These are phyloP conservation scores for Poliocrania exsul DNA, from an alignment of 2,797 vertebrate species.

Conservation along the genomic window DNA sequence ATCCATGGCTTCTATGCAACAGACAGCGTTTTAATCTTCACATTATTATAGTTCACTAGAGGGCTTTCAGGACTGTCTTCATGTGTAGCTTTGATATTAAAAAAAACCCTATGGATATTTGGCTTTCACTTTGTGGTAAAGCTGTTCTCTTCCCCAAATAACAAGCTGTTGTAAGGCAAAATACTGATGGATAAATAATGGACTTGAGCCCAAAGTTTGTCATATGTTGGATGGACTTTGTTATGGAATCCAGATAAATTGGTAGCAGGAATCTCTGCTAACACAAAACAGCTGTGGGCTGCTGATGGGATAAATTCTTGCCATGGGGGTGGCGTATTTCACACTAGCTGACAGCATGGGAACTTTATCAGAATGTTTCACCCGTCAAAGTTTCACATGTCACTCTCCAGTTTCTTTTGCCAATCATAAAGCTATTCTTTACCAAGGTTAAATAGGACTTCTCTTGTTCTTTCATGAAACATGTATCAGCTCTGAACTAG, in stretches of 20 bases:
- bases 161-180: neutral
- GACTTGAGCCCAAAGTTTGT: neutral
- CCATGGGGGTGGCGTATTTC: neutral
- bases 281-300: neutral
- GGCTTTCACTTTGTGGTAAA: neutral
- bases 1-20: neutral
- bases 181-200: neutral
- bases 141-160: neutral
- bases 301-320: neutral
- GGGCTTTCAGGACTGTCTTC: neutral
- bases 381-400: neutral
- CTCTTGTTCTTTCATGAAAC: neutral
- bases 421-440: neutral
- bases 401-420: neutral
- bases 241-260: neutral
- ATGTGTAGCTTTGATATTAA: neutral
- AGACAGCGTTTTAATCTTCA: slow-evolving; percentile 9
- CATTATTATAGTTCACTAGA: neutral
- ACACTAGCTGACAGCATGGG: neutral
- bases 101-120: neutral
- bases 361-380: neutral
- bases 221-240: neutral
- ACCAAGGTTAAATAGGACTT: neutral
- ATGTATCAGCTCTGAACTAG: neutral
- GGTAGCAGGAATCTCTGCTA: neutral